These are phyloP conservation scores for Sinocyclocheilus grahami DNA, from an alignment of 2,113 vertebrate species.

Conservation along the genomic window DNA sequence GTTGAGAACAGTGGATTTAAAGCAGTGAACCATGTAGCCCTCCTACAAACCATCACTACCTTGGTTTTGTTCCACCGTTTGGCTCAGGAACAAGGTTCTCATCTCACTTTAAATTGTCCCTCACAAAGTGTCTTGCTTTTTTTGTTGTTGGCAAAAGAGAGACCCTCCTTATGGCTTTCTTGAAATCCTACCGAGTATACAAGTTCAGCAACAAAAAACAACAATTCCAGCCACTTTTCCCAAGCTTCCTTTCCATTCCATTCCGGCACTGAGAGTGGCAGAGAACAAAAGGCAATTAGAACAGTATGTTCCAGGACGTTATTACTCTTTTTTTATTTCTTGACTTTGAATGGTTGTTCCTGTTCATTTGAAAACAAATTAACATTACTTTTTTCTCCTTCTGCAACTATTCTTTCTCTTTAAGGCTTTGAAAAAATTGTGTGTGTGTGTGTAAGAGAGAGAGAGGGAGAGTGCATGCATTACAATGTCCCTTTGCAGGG, in stretches of 20 bases:
- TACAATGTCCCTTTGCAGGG: not conserved
- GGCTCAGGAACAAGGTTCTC: slow-evolving; percentile 12
- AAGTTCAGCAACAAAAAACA: slow-evolving; percentile 26
- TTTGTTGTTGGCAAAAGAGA: slow-evolving; percentile 38
- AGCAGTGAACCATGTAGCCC: not conserved
- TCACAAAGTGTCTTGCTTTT: not conserved
- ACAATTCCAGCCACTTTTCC: slow-evolving; percentile 48
- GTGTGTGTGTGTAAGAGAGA: not conserved
- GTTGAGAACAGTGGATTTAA: not conserved
- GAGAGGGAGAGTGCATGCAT: not conserved
- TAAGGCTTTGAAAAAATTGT: slow-evolving; percentile 13
- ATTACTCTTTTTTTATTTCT: slow-evolving; percentile 19
- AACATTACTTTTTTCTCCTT: slow-evolving; percentile 36
- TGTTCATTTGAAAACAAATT: slow-evolving; percentile 44
- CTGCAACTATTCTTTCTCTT: slow-evolving; percentile 11
- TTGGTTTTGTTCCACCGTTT: slow-evolving; percentile 8
- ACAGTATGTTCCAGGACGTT: slow-evolving; percentile 64
- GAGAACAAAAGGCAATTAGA: slow-evolving; percentile 60
- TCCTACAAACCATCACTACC: not conserved
- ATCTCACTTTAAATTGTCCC: not conserved
- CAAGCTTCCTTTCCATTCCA: slow-evolving; percentile 62
- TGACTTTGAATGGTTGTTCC: slow-evolving; percentile 43
- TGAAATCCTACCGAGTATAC: slow-evolving; percentile 44
- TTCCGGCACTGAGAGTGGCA: slow-evolving; percentile 48
- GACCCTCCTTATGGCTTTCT: slow-evolving; percentile 29